These are phyloP conservation scores for Agonopterix heracliana DNA, from an alignment of 2,888 invertebrate species.

Conservation along the genomic window DNA sequence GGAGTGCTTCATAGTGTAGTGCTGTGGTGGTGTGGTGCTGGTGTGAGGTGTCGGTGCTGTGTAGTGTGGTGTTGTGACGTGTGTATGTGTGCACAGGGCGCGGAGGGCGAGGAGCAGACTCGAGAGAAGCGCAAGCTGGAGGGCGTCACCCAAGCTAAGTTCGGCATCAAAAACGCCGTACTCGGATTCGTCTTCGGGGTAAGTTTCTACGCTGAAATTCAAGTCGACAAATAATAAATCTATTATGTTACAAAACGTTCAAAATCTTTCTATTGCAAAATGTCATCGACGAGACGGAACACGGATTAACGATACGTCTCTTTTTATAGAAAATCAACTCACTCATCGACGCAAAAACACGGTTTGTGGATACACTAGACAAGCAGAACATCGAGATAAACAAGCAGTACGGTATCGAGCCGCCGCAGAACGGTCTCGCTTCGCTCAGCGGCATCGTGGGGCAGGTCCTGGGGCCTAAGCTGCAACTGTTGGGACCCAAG, in stretches of 20 bases:
- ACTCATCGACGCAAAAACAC: slow-evolving; percentile 87
- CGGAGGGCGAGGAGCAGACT: slow-evolving; percentile 65
- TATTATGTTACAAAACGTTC: too few relatives aligned
- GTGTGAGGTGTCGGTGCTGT: slow-evolving; percentile 16
- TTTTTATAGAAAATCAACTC: slow-evolving; percentile 86
- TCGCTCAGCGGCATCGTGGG: slow-evolving; percentile 80
- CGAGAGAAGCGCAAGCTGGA: slow-evolving; percentile 86
- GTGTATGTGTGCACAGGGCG: slow-evolving; percentile 42
- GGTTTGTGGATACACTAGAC: slow-evolving; percentile 81
- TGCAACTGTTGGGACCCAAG: slow-evolving; percentile 81
- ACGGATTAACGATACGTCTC: slow-evolving; percentile 6
- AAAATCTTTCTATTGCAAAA: too few relatives aligned
- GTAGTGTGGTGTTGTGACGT: slow-evolving; percentile 20
- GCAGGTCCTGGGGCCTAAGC: slow-evolving; percentile 82
- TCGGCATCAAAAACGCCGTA: slow-evolving; percentile 86
- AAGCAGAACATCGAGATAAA: slow-evolving; percentile 85
- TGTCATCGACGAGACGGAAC: too few relatives aligned
- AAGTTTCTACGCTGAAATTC: slow-evolving; percentile 55
- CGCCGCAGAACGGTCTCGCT: slow-evolving; percentile 76
- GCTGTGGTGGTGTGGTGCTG: slow-evolving; percentile 11
- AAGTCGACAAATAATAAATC: not conserved
- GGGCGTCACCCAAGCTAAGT: slow-evolving; percentile 76
- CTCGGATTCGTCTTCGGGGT: slow-evolving; percentile 90
- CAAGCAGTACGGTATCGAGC: slow-evolving; percentile 82
- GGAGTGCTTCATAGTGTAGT: slow-evolving; percentile 15